These are phyloP conservation scores for Myotis findleyi DNA, from an alignment of 2,797 vertebrate species.

Conservation along the genomic window DNA sequence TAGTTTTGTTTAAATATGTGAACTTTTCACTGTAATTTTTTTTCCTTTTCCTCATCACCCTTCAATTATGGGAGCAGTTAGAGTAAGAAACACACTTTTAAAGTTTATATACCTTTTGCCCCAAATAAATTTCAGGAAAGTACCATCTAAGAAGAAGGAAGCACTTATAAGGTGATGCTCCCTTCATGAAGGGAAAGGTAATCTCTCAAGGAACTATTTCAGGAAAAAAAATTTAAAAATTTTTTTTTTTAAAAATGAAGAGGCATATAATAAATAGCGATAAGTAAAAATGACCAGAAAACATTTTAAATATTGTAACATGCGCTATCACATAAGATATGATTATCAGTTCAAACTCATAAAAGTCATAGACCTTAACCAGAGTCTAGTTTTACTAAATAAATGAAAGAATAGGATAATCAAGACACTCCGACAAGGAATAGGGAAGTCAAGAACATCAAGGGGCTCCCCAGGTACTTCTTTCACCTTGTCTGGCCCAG, in stretches of 20 bases:
- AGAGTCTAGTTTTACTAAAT: neutral
- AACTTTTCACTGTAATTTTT: neutral
- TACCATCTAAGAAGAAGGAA: neutral
- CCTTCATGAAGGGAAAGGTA: neutral
- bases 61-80: neutral
- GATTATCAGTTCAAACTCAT: neutral
- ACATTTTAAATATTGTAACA: neutral
- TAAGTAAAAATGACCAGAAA: neutral
- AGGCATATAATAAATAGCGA: neutral
- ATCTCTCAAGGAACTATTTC: neutral
- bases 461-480: neutral
- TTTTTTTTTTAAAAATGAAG: too few species aligned
- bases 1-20: neutral
- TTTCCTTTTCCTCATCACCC: neutral
- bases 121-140: neutral
- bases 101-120: neutral
- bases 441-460: neutral
- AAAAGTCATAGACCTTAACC: neutral
- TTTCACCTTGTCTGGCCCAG: neutral
- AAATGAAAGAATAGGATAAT: neutral
- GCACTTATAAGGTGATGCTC: neutral
- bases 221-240: neutral
- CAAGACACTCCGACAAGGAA: neutral
- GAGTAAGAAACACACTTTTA: neutral
- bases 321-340: neutral